A percentile compares a stretch with the other conserved stretches of the same genome.
Conservation (phyloP, 2,113 vertebrate genomes). For the Coptodon bakossiorum region DNA sequence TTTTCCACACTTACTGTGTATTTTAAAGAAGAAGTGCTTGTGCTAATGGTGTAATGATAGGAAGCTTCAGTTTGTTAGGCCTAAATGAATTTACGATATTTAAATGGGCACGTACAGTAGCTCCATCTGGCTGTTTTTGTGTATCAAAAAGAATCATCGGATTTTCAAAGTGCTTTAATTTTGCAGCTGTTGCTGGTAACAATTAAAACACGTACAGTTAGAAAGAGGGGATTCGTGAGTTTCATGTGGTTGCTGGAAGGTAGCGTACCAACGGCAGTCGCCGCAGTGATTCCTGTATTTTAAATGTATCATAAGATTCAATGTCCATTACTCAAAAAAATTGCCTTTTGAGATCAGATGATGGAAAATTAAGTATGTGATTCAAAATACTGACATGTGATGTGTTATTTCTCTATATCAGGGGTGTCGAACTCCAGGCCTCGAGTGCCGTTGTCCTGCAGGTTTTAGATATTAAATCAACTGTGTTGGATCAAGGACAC, state of each 20-base stretch:
- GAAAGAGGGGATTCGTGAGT: neutral
- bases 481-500: neutral
- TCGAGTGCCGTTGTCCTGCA: neutral
- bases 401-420: neutral
- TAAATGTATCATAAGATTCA: neutral
- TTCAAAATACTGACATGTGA: neutral
- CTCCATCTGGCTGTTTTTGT: neutral
- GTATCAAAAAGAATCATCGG: neutral
- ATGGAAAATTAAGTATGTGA: neutral
- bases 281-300: neutral
- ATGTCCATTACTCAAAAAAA: neutral
- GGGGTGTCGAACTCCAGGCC: neutral
- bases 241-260: neutral
- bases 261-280: rapidly evolving
- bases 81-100: neutral
- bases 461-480: neutral
- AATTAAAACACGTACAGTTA: neutral
- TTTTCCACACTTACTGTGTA: neutral
- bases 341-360: neutral
- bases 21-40: neutral
- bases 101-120: neutral
- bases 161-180: neutral
- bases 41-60: neutral
- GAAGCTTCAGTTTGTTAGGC: neutral
- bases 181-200: neutral